These are phyloP conservation scores for Strongylocentrotus purpuratus DNA, from an alignment of 35 echinoderm and acorn worm genomes.

Conservation along the genomic window DNA sequence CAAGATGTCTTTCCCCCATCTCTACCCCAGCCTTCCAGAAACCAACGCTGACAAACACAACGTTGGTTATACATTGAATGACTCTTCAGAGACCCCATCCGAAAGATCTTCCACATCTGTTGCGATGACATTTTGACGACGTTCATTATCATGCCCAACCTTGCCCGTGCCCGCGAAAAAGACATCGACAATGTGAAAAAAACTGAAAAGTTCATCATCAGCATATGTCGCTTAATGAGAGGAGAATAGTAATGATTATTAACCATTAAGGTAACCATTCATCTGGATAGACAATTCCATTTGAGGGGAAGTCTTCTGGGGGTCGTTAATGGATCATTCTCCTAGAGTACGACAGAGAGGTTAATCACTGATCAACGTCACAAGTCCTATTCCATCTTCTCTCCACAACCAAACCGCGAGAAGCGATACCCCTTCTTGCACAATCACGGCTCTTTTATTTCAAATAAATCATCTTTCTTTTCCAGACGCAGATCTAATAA, in stretches of 20 bases:
- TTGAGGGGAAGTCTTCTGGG: conserved; percentile 20
- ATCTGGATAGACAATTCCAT: conserved; percentile 28
- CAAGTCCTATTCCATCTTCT: neutral
- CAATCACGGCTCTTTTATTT: conserved; percentile 28
- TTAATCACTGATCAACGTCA: conserved; percentile 31
- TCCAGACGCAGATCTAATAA: neutral
- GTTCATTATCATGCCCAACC: neutral
- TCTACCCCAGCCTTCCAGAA: neutral
- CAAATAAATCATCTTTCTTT: conserved; percentile 24
- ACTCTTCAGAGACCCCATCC: neutral
- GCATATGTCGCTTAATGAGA: conserved; percentile 44
- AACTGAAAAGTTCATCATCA: conserved; percentile 10
- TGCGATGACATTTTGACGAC: conserved; percentile 34
- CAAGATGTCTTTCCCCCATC: neutral
- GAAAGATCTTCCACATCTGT: conserved; percentile 41
- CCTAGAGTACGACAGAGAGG: conserved; percentile 22
- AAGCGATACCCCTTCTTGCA: neutral
- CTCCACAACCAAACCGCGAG: neutral
- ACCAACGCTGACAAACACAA: neutral
- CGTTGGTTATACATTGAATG: neutral
- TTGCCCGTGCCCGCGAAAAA: neutral
- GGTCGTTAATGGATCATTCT: conserved; percentile 6
- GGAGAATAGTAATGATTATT: conserved; percentile 28
- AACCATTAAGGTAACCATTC: conserved; percentile 23
- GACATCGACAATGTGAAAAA: neutral